A percentile compares a stretch with the other conserved stretches of the same genome.
Conservation (phyloP, 2,888 invertebrate genomes). For the Copidosoma aretas region DNA sequence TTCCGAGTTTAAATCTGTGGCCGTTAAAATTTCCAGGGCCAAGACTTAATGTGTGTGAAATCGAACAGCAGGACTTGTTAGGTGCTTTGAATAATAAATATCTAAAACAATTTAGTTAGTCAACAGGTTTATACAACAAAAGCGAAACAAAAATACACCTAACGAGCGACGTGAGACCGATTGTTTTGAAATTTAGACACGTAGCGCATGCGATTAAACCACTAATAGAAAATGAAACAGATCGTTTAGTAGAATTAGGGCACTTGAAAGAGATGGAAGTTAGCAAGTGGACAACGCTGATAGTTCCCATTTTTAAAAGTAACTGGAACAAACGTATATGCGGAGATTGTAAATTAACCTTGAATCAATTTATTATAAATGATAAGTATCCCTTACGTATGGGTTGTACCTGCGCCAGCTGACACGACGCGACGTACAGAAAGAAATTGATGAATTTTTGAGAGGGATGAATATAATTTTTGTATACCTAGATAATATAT, state of each 20-base stretch:
- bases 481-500: too few species aligned
- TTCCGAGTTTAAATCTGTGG: slow-evolving; percentile 25
- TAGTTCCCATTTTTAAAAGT: slow-evolving; percentile 5
- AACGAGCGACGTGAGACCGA: slow-evolving; percentile 25
- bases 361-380: neutral
- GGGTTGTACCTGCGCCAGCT: neutral
- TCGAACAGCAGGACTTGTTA: slow-evolving; percentile 9
- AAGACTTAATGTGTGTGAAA: neutral
- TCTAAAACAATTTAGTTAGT: too few species aligned
- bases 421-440: too few species aligned
- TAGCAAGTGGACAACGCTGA: slow-evolving; percentile 19
- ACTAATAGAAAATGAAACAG: slow-evolving; percentile 19
- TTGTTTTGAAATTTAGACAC: slow-evolving; percentile 23
- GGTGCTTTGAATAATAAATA: too few species aligned
- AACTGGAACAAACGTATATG: slow-evolving; percentile 11
- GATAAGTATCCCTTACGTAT: neutral
- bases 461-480: too few species aligned
- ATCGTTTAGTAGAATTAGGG: slow-evolving; percentile 19
- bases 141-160: too few species aligned
- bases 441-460: too few species aligned
- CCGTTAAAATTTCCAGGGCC: slow-evolving; percentile 5
- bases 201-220: slow-evolving; percentile 30
- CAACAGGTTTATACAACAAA: too few species aligned
- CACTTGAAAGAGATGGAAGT: slow-evolving; percentile 22
- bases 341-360: neutral